A percentile compares a stretch with the other conserved stretches of the same genome.
Evolutionary conservation across 2,888 invertebrate genomes (phyloP).

Genomic region (Micoletzkya japonica): DNA sequence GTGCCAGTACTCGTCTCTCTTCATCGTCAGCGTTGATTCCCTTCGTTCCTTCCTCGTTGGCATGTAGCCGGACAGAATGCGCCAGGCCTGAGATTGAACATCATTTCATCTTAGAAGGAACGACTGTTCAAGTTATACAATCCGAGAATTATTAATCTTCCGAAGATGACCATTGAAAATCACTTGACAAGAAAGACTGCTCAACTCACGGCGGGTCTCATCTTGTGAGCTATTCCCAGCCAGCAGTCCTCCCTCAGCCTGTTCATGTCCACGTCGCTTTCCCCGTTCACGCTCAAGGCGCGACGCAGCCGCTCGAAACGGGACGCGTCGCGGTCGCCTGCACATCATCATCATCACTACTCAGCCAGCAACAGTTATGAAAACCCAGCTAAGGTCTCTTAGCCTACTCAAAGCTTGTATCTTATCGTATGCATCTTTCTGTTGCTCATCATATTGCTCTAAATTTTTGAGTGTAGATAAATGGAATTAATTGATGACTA

Average conservation of each 20-base stretch:
- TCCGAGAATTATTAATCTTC: not conserved
- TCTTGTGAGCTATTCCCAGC: constrained; percentile 92
- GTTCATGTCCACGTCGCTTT: constrained; percentile 43
- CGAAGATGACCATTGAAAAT: constrained; percentile 6
- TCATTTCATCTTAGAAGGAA: not conserved
- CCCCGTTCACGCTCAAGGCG: constrained; percentile 37
- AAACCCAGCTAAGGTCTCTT: no score
- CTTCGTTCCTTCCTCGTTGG: constrained; percentile 88
- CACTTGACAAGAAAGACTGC: not conserved
- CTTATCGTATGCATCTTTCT: no score
- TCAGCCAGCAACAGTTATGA: not conserved
- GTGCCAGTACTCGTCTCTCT: constrained; percentile 92
- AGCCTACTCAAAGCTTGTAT: no score
- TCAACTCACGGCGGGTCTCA: constrained; percentile 69
- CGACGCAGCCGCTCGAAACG: constrained; percentile 43
- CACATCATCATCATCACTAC: not conserved
- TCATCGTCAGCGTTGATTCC: constrained; percentile 83
- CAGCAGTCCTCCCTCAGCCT: constrained; percentile 71
- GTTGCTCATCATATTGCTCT: no score
- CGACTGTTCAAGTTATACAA: not conserved
- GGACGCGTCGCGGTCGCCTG: constrained; percentile 42
- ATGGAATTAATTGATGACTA: not conserved
- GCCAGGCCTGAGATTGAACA: not conserved
- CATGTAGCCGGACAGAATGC: constrained; percentile 76
- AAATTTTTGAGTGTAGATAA: no score